Conservation (phyloP, 2,113 vertebrate species). For the Pollimyrus isidori region DNA sequence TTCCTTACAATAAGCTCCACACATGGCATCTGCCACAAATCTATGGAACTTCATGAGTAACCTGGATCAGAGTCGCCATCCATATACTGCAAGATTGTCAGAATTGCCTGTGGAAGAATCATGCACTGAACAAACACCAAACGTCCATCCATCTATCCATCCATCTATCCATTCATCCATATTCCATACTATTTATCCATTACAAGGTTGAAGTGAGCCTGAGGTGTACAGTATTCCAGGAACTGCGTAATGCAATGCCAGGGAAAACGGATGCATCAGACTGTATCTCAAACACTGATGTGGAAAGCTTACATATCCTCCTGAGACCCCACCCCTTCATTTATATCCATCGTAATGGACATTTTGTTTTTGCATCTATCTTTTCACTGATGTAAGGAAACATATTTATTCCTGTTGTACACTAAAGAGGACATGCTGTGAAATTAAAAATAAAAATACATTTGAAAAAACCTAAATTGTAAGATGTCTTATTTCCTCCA, state of each 20-base stretch:
- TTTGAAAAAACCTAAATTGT: no score
- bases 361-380: no score
- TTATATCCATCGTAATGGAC: no score
- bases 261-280: neutral
- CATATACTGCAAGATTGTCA: neutral
- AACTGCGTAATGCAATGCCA: neutral
- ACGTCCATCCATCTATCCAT: neutral
- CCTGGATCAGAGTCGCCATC: neutral
- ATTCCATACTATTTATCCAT: neutral
- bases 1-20: neutral
- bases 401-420: no score
- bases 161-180: neutral
- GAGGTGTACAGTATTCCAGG: neutral
- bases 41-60: neutral
- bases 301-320: neutral
- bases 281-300: neutral
- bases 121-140: neutral
- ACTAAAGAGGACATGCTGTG: no score
- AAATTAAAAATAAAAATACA: no score
- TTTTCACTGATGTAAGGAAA: no score
- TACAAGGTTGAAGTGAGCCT: neutral
- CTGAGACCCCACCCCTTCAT: no score
- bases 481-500: no score
- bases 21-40: neutral
- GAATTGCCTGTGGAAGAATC: neutral